Evolutionary conservation across 2,888 invertebrate genomes (phyloP).

Genomic region (Heliconius ismenius): DNA sequence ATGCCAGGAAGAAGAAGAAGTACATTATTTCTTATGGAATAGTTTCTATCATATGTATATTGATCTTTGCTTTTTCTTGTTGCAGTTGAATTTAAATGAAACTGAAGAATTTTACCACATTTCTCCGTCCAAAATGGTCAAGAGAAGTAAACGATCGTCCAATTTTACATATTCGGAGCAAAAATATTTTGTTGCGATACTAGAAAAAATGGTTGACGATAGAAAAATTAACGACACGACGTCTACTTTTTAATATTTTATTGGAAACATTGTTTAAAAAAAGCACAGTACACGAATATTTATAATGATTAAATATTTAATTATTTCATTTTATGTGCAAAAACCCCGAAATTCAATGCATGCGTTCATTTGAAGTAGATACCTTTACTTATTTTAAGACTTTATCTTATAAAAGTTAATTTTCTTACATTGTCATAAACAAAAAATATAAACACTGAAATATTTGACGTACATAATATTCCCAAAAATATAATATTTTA

Average conservation of each 20-base stretch:
- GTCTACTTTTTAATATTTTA: not conserved
- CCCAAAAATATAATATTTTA: too few relatives aligned
- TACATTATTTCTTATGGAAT: not conserved
- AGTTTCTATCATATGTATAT: not conserved
- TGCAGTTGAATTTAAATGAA: slow-evolving; percentile 8
- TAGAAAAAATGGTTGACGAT: not conserved
- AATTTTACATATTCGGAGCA: not conserved
- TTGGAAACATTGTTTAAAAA: not conserved
- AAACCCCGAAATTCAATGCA: too few relatives aligned
- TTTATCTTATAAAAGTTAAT: too few relatives aligned
- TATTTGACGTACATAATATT: too few relatives aligned
- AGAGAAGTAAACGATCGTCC: slow-evolving; percentile 4
- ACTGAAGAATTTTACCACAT: slow-evolving; percentile 1
- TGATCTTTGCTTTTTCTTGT: not conserved
- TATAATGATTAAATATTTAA: not conserved
- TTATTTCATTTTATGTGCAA: not conserved
- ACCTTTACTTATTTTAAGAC: too few relatives aligned
- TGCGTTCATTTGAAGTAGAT: too few relatives aligned
- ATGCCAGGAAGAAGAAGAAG: too few relatives aligned
- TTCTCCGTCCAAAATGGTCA: slow-evolving; percentile 33
- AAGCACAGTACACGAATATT: not conserved
- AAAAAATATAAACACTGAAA: too few relatives aligned
- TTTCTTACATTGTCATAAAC: too few relatives aligned
- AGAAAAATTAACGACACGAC: not conserved
- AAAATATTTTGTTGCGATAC: not conserved